Evolutionary conservation across 2,113 vertebrate genomes (phyloP), one percentile per base, ranked within the genome.

Genomic region (Chrysochloris asiatica): DNA sequence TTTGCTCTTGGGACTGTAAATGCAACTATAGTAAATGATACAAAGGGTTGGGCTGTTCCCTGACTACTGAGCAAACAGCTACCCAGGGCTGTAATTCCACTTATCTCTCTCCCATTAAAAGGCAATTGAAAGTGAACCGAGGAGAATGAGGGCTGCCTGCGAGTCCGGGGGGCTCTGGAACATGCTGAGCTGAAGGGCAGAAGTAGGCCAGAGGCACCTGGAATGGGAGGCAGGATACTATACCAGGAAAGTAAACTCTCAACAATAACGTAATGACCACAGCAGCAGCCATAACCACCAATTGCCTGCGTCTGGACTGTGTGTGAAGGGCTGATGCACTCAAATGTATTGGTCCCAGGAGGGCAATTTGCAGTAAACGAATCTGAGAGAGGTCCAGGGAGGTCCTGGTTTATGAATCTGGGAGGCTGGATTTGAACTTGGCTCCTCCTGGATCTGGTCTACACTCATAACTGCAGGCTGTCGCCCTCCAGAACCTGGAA

Each of bases 71-170:
- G 92, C 91, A 69, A 84, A 91, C 80, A 30, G 76, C 56, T 61
- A 76, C 88, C 80, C 83, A 59, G 17, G 86, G 77, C 91, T 84
- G 30, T 86, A 83, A 96, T 95, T 94, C 48, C 86, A 71, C 95
- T 93, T 59, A 87, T 93, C 92, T 88, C 69, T 65, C 41, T 78
- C 86, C 90, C 93, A 94, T 93, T 93, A 92, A 93, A 94, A 81
- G 76, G 43, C 90, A 63, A 83, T 81, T 90, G 90, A 86, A 90
- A 90, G 83, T 84, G 92, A 95, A 82, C 72, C 3, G 4, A 84
- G 69, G 69, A 87, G 87, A 93, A 86, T 4, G 83, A 65, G 78
- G 84, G 47, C 65, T 65, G 52, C 75, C 78, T 24, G 33, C 16
- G 13, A 36, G 43, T 45, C n/a, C 79, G 21, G 4, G 38, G 43